phyloP scores from a whole-genome alignment of 1,140 invertebrate genomes.

The Brachionus paranguensis region DNA sequence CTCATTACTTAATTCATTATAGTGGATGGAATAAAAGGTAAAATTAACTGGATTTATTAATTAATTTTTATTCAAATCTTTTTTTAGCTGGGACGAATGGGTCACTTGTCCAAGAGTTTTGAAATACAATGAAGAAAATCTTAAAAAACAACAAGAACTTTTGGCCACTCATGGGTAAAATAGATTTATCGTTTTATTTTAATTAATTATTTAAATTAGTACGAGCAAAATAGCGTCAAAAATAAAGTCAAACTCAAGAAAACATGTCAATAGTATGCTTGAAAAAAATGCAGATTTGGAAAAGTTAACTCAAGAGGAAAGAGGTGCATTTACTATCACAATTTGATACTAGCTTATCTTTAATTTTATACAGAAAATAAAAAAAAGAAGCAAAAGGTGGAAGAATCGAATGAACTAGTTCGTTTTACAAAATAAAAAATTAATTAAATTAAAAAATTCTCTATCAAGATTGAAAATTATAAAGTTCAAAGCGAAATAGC shows the following conservation, averaged over 20 bases:
- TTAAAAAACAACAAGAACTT: slow-evolving; percentile 39
- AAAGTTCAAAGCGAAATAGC: slow-evolving; percentile 3
- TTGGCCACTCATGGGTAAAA: slow-evolving; percentile 36
- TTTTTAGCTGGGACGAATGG: slow-evolving; percentile 35
- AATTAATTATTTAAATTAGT: not conserved
- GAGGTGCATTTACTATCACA: not conserved
- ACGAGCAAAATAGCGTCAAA: slow-evolving; percentile 32
- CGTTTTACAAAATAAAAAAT: not conserved
- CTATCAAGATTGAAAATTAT: not conserved
- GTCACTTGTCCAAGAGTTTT: slow-evolving; percentile 17
- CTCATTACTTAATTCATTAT: slow-evolving; percentile 36
- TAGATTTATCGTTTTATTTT: not conserved
- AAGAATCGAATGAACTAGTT: not conserved
- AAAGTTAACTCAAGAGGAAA: slow-evolving; percentile 2
- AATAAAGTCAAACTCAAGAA: slow-evolving; percentile 32
- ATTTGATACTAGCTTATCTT: not conserved
- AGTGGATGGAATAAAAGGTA: slow-evolving; percentile 37
- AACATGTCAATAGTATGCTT: not conserved
- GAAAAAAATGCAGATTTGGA: slow-evolving; percentile 27
- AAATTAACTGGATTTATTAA: not conserved
- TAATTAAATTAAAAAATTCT: not conserved
- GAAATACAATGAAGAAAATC: slow-evolving; percentile 37
- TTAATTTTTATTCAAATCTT: not conserved
- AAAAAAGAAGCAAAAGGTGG: slow-evolving; percentile 17
- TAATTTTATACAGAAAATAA: not conserved